phyloP scores from a whole-genome alignment of 2,888 invertebrate species.

The Pedicia rivosa region DNA sequence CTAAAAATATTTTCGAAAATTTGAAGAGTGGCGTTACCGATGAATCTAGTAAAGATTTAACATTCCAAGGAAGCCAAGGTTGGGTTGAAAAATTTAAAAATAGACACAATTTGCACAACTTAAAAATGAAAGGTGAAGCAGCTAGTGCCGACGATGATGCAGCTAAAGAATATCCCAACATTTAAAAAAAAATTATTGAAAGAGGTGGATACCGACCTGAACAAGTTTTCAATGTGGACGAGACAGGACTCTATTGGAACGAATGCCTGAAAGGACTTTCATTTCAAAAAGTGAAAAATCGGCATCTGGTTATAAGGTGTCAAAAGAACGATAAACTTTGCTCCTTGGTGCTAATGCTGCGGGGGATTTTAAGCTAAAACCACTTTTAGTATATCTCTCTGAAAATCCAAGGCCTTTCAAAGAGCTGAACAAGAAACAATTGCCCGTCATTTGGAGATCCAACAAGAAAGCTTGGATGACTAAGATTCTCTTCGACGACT shows the following conservation, averaged over 20 bases:
- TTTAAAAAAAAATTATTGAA: constrained; percentile 12
- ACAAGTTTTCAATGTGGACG: constrained; percentile 16
- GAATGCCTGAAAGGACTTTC: constrained; percentile 18
- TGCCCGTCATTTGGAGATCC: constrained; percentile 17
- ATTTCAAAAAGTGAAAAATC: constrained; percentile 17
- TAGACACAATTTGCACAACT: no score
- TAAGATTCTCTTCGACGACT: constrained; percentile 9
- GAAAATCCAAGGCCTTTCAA: constrained; percentile 16
- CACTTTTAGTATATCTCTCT: constrained; percentile 17
- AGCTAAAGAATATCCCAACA: constrained; percentile 9
- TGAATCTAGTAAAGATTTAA: constrained; percentile 10
- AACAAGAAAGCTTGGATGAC: constrained; percentile 17
- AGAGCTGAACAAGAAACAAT: constrained; percentile 13
- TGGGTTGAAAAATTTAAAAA: constrained; percentile 12
- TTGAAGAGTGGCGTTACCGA: constrained; percentile 12
- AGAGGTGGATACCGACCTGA: no score
- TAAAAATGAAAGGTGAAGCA: no score
- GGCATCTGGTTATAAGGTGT: constrained; percentile 13
- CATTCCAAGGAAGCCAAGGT: constrained; percentile 10
- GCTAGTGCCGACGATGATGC: no score
- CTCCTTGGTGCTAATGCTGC: no score
- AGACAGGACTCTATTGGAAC: constrained; percentile 16
- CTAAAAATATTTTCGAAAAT: constrained; percentile 15
- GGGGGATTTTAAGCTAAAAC: constrained; percentile 15
- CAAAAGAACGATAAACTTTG: constrained; percentile 17